phyloP scores from a whole-genome alignment of 2,113 vertebrate genomes.

The Mesitornis unicolor region DNA sequence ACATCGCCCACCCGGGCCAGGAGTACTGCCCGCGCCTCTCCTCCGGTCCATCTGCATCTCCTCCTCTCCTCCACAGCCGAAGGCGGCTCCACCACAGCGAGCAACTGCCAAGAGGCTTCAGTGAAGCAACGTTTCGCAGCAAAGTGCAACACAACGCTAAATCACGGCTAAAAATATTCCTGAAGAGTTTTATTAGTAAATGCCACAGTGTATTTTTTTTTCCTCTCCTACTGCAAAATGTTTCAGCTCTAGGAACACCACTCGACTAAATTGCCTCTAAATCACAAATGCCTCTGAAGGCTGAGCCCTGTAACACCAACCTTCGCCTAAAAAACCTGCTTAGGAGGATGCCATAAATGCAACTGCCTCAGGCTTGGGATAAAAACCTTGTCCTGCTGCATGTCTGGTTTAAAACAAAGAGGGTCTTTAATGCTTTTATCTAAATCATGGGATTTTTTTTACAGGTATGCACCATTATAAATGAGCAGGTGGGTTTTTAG shows the following conservation, averaged over 20 bases:
- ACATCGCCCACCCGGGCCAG: not conserved
- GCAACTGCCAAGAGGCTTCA: slow-evolving; percentile 1
- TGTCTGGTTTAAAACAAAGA: not conserved
- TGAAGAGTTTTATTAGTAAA: not conserved
- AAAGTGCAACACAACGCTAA: not conserved
- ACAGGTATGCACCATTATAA: not conserved
- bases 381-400: rapidly evolving
- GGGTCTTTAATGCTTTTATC: not conserved
- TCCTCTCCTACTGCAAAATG: not conserved
- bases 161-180: slow-evolving; percentile 36
- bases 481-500: not conserved
- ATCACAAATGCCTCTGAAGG: not conserved
- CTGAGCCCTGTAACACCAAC: not conserved
- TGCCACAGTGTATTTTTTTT: not conserved
- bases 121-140: not conserved
- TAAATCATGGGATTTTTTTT: too few species aligned
- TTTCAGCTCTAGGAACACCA: not conserved
- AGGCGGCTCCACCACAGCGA: not conserved
- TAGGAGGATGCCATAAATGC: not conserved
- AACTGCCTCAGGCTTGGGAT: not conserved
- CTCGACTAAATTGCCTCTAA: not conserved
- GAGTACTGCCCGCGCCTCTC: not conserved
- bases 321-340: not conserved
- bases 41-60: not conserved
- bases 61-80: not conserved